These are phyloP conservation scores for Agrilus cyanescens DNA, from an alignment of 2,888 invertebrate genomes.

Conservation along the genomic window DNA sequence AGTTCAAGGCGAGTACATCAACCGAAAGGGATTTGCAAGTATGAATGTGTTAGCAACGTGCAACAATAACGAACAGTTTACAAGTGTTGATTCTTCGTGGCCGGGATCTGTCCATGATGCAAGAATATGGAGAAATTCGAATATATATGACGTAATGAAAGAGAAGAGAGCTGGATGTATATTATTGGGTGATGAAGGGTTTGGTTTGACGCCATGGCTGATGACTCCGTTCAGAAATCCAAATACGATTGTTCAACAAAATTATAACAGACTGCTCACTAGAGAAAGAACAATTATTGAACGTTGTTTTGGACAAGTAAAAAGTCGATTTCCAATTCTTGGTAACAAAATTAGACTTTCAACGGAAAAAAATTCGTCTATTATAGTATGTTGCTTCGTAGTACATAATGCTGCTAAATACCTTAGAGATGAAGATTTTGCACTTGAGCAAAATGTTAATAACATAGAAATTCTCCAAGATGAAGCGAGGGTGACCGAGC, in stretches of 20 bases:
- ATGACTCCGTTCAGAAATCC: slow-evolving; percentile 14
- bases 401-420: not conserved
- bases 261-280: slow-evolving; percentile 10
- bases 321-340: slow-evolving; percentile 11
- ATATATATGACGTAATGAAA: slow-evolving; percentile 1
- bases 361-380: not conserved
- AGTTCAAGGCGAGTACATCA: slow-evolving; percentile 8
- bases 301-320: slow-evolving; percentile 13
- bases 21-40: slow-evolving; percentile 9
- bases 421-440: not conserved
- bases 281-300: slow-evolving; percentile 14
- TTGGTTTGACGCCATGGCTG: slow-evolving; percentile 14
- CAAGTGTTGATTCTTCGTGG: slow-evolving; percentile 7
- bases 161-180: not conserved
- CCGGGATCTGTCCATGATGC: slow-evolving; percentile 7
- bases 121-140: slow-evolving; percentile 8
- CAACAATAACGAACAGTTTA: slow-evolving; percentile 7
- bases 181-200: slow-evolving; percentile 14
- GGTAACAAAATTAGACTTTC: no score
- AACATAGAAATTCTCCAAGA: no score
- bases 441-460: not conserved
- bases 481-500: no score
- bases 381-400: not conserved
- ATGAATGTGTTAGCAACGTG: slow-evolving; percentile 10
- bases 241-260: slow-evolving; percentile 6